A percentile compares a stretch with the other conserved stretches of the same genome.
These are phyloP conservation scores for Creontiades dilutus DNA, from an alignment of 2,888 invertebrate genomes.

Conservation along the genomic window DNA sequence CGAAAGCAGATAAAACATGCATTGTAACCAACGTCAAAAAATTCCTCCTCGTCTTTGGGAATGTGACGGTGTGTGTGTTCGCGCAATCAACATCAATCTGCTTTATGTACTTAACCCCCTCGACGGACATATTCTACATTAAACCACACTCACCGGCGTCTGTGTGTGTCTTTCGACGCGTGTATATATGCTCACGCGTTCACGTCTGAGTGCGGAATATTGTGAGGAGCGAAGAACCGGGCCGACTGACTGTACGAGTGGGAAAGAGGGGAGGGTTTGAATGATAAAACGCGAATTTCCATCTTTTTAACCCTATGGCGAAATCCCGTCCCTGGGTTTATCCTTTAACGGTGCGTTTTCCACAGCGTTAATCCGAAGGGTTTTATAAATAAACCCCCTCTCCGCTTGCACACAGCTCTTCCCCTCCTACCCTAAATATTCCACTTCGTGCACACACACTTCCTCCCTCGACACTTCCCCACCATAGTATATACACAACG, in stretches of 20 bases:
- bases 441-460: no score
- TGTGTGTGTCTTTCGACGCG: neutral
- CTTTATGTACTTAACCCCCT: conserved; percentile 52
- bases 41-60: neutral
- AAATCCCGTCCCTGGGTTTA: conserved; percentile 8
- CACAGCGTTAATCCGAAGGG: conserved; percentile 27
- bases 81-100: conserved; percentile 56
- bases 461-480: no score
- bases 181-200: neutral
- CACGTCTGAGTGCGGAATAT: neutral
- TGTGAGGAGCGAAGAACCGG: neutral
- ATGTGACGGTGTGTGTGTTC: neutral
- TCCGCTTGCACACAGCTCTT: neutral
- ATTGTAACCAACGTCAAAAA: conserved; percentile 49
- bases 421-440: neutral
- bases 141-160: neutral
- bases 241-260: neutral
- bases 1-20: conserved; percentile 49
- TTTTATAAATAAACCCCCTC: conserved; percentile 55
- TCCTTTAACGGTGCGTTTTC: conserved; percentile 38
- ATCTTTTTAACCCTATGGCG: conserved; percentile 16
- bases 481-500: no score
- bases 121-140: conserved; percentile 43
- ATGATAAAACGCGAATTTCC: conserved; percentile 55
- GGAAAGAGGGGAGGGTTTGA: neutral